phyloP scores from a whole-genome alignment of 2,888 invertebrate species.

The Agonopterix subpropinquella region DNA sequence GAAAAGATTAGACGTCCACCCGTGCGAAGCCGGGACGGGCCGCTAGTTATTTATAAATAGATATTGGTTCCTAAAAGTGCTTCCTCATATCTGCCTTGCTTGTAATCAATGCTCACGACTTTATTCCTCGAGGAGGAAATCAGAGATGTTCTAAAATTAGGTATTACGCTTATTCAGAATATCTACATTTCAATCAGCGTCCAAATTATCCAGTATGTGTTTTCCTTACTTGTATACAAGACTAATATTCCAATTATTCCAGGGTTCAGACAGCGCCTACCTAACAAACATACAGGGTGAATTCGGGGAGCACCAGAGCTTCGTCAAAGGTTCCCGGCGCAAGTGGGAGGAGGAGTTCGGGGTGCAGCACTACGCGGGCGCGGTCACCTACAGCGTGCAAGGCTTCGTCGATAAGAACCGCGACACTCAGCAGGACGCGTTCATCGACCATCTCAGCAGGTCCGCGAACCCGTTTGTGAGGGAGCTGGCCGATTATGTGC shows the following conservation, averaged over 20 bases:
- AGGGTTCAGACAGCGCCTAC: constrained; percentile 92
- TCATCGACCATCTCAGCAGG: constrained; percentile 91
- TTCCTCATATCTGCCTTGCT: too few species aligned
- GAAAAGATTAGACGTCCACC: too few species aligned
- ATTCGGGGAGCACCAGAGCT: constrained; percentile 88
- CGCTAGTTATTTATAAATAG: too few species aligned
- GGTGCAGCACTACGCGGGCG: constrained; percentile 91
- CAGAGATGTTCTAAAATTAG: too few species aligned
- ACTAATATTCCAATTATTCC: background rate
- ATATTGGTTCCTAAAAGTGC: too few species aligned
- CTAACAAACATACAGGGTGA: constrained; percentile 91
- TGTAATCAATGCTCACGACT: too few species aligned
- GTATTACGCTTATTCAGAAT: too few species aligned
- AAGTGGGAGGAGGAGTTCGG: constrained; percentile 95
- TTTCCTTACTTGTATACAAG: too few species aligned
- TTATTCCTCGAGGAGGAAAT: too few species aligned
- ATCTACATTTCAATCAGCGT: too few species aligned
- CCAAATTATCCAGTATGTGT: too few species aligned
- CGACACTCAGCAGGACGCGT: constrained; percentile 94
- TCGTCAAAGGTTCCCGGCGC: constrained; percentile 90
- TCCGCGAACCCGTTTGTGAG: constrained; percentile 90
- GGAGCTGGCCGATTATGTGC: constrained; percentile 78
- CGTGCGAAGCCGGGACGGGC: too few species aligned
- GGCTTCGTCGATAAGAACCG: constrained; percentile 94
- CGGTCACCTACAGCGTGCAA: constrained; percentile 86